A percentile compares a stretch with the other conserved stretches of the same genome.
These are phyloP conservation scores for Drosophila obscura DNA, from an alignment of 1,140 invertebrate species.

Conservation along the genomic window DNA sequence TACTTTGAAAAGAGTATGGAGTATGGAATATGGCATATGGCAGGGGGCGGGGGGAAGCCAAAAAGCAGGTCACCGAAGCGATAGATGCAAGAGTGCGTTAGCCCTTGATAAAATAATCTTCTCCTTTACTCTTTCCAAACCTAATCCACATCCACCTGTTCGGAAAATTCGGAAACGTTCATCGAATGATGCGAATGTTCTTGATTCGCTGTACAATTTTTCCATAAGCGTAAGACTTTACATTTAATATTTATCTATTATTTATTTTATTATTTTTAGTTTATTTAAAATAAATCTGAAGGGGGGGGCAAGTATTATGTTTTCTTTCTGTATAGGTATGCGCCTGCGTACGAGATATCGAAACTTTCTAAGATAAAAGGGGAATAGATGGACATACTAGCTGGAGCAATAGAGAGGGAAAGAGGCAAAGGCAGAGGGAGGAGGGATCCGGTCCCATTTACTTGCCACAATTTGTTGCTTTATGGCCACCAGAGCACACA, in stretches of 20 bases:
- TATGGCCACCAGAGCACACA: too few relatives aligned
- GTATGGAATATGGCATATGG: too few relatives aligned
- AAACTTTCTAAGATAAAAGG: conserved; percentile 51
- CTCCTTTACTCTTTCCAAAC: not conserved
- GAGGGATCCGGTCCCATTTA: conserved; percentile 33
- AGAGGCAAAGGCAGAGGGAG: too few relatives aligned
- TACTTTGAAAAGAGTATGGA: not conserved
- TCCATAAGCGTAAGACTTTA: too few relatives aligned
- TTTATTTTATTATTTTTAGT: too few relatives aligned
- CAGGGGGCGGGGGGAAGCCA: not conserved
- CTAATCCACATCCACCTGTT: too few relatives aligned
- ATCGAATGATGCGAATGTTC: too few relatives aligned
- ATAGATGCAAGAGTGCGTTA: conserved; percentile 16
- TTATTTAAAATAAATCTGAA: too few relatives aligned
- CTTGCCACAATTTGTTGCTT: conserved; percentile 50
- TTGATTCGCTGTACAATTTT: too few relatives aligned
- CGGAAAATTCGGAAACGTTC: too few relatives aligned
- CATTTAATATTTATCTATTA: too few relatives aligned
- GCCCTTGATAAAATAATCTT: conserved; percentile 23
- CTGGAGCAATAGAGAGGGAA: too few relatives aligned
- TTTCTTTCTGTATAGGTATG: conserved; percentile 26
- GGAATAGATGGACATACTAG: not conserved
- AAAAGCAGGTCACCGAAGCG: conserved; percentile 39
- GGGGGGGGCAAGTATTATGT: conserved; percentile 23
- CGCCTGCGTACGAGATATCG: conserved; percentile 11